A percentile compares a stretch with the other conserved stretches of the same genome.
Conservation (phyloP, 2,797 vertebrate genomes). For the Crypturellus tataupa region DNA sequence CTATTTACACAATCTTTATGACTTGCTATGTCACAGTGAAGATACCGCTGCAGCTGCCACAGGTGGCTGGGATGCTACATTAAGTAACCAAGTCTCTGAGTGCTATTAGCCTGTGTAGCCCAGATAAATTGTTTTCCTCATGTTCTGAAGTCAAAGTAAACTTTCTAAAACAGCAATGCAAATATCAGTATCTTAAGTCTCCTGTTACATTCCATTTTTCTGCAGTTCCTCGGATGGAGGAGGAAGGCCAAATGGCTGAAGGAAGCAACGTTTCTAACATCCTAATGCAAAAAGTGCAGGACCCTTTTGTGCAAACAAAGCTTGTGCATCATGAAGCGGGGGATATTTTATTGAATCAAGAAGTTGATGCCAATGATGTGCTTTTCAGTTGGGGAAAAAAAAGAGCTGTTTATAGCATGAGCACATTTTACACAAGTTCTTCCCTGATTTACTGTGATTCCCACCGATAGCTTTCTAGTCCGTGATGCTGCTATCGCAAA, state of each 20-base stretch:
- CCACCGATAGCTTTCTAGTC: constrained; percentile 23
- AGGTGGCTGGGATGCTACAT: constrained; percentile 12
- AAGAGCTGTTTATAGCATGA: constrained; percentile 20
- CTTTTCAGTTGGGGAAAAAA: neutral
- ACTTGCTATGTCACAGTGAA: neutral
- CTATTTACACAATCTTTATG: neutral
- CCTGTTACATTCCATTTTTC: constrained; percentile 2
- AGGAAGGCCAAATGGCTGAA: neutral
- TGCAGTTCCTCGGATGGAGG: neutral
- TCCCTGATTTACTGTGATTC: constrained; percentile 22
- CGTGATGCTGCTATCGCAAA: constrained; percentile 1
- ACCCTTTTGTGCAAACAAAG: neutral
- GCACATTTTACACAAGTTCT: constrained; percentile 3
- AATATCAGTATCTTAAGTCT: neutral
- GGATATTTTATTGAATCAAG: constrained; percentile 8
- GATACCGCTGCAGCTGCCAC: constrained; percentile 10
- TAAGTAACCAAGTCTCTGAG: constrained; percentile 21
- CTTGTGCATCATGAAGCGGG: neutral
- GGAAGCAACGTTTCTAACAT: neutral
- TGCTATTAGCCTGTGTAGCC: neutral
- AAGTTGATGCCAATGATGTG: neutral
- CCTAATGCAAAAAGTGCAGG: neutral
- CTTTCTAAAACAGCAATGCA: neutral
- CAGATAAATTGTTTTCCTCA: neutral
- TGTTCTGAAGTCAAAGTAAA: constrained; percentile 25